These are phyloP conservation scores for Ectropis grisescens DNA, from an alignment of 1,140 invertebrate species.

Conservation along the genomic window DNA sequence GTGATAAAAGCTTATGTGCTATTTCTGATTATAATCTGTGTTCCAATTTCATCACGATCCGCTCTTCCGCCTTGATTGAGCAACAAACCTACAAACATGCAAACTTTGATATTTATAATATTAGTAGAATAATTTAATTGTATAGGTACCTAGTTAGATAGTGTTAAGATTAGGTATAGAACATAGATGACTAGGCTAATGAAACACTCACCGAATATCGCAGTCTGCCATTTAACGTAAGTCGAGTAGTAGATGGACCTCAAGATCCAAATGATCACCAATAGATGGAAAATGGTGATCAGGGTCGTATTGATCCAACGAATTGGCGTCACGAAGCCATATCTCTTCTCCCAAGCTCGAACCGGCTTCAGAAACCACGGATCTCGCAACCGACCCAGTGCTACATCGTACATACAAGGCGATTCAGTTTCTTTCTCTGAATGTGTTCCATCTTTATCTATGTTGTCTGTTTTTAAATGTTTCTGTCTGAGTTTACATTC, in stretches of 20 bases:
- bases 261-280: constrained; percentile 10
- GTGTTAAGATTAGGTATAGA: no score
- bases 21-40: no score
- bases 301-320: constrained; percentile 31
- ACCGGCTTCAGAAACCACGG: constrained; percentile 22
- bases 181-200: no score
- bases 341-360: constrained; percentile 36
- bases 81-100: no score
- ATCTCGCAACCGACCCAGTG: constrained; percentile 20
- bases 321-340: constrained; percentile 44
- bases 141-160: no score
- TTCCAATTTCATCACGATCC: no score
- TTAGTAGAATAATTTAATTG: no score
- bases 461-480: neutral
- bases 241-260: constrained; percentile 1
- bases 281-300: constrained; percentile 26
- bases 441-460: neutral
- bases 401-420: constrained; percentile 20
- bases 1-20: no score
- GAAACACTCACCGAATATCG: constrained; percentile 38
- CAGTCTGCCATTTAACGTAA: constrained; percentile 22
- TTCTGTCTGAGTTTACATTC: no score
- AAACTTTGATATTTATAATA: no score
- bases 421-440: constrained; percentile 1
- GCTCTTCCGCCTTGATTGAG: no score